phyloP scores from a whole-genome alignment of 2,888 invertebrate genomes.

The Willowsia nigromaculata region DNA sequence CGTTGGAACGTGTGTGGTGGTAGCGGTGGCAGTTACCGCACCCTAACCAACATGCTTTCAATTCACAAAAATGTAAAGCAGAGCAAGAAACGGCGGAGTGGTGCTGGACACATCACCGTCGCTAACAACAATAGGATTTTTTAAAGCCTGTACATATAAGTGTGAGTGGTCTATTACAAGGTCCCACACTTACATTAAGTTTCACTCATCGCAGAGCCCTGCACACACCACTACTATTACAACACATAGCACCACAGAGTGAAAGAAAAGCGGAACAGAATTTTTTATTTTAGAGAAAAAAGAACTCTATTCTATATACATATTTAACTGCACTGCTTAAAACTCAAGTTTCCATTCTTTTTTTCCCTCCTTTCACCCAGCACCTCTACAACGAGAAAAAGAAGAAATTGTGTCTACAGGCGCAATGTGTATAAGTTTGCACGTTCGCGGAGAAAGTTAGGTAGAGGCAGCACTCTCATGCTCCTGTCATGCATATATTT shows the following conservation, averaged over 20 bases:
- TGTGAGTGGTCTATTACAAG: slow-evolving; percentile 58
- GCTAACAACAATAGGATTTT: slow-evolving; percentile 43
- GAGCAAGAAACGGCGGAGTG: slow-evolving; percentile 15
- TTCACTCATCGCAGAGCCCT: slow-evolving; percentile 16
- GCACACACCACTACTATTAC: slow-evolving; percentile 2
- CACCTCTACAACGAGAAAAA: no score
- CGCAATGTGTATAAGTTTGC: not conserved
- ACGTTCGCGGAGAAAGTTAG: not conserved
- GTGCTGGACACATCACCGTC: not conserved
- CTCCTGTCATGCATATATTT: slow-evolving; percentile 27
- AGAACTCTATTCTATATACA: no score
- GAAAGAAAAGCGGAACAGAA: not conserved
- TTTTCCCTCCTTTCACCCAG: not conserved
- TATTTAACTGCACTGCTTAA: no score
- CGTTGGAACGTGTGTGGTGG: slow-evolving; percentile 11
- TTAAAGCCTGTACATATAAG: slow-evolving; percentile 32
- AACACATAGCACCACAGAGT: slow-evolving; percentile 15
- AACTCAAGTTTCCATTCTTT: not conserved
- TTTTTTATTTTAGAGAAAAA: not conserved
- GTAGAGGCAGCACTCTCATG: not conserved
- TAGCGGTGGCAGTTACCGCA: slow-evolving; percentile 43
- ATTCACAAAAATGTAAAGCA: not conserved
- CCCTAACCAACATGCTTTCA: slow-evolving; percentile 41
- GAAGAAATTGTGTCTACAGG: not conserved
- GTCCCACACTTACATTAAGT: slow-evolving; percentile 46